Base-by-base conservation (phyloP, 1,140 invertebrate species). In the Teleopsis dalmanni region DNA sequence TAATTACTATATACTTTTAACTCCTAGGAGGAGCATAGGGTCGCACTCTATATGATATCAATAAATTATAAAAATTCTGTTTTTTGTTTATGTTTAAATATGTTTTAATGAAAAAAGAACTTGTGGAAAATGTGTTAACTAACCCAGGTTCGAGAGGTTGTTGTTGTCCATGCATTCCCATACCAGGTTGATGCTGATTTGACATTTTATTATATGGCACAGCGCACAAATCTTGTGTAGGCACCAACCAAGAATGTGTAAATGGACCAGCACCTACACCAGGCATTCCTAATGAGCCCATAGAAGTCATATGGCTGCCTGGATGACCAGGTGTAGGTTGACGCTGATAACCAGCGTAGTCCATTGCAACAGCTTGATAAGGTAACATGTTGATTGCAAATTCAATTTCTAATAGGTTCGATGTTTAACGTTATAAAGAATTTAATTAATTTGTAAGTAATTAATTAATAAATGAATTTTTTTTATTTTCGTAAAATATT, bases 231-330 rank as follows among this genome's bases (percentile, higher is more conserved):
- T 90, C 85, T 79, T 77, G 76, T 58, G 85, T 83, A 78, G 86
- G 86, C 84, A 89, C 86, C 80, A 90, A 88, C 87, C 87, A 91
- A 76, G 87, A 90, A 80, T 90, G 87, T 65, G 85, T 85, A 78
- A 89, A 91, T 62, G 83, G 81, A 62, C 79, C 75, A 31, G 77
- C 72, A 62, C 78, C 75, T 41, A 76, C 72, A 59, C 76, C 70
- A 3, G 64, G 50, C 75, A 76, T 71, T 58, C 79, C 77, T 55
- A 76, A 63, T n/a, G 77, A 73, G 37, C 77, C 77, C 75, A 78
- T 76, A 54, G 74, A 72, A 13, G 52, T 33, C 65, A 68, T 68
- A 59, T 73, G 74, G 51, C 69, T 51, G 53, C 75, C 73, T 49
- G 73, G 74, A 61, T 73, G 71, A 41, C 78, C 77, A 43, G 81